Evolutionary conservation across 2,113 vertebrate genomes (phyloP).

Genomic region (Macrotis lagotis): DNA sequence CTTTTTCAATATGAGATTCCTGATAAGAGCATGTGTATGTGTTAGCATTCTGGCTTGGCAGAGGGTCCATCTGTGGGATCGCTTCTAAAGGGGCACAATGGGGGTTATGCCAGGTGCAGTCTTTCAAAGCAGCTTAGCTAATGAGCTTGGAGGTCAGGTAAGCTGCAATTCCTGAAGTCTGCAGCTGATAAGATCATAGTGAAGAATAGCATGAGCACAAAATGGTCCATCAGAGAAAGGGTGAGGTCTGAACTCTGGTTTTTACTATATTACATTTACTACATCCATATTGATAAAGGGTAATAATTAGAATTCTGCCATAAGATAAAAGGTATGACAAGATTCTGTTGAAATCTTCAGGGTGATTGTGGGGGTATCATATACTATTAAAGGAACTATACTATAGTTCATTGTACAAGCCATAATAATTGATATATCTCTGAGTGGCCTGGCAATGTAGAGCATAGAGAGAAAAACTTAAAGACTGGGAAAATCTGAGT

Average conservation of each 20-base stretch:
- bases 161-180: conserved; percentile 70
- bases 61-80: conserved; percentile 39
- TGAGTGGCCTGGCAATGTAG: not conserved
- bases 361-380: not conserved
- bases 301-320: not conserved
- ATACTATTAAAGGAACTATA: not conserved
- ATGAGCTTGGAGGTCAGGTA: conserved; percentile 62
- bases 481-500: not conserved
- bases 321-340: not conserved
- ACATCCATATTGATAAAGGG: not conserved
- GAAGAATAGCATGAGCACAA: conserved; percentile 57
- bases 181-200: conserved; percentile 62
- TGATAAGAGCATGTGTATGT: not conserved
- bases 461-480: not conserved
- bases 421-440: not conserved
- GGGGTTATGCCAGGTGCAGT: conserved; percentile 62
- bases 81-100: not conserved
- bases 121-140: conserved; percentile 51
- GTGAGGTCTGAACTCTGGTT: not conserved
- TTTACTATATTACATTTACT: too few relatives aligned
- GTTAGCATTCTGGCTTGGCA: conserved; percentile 22
- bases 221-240: conserved; percentile 35
- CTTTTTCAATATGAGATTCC: not conserved
- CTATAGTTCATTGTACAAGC: not conserved
- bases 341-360: not conserved